Evolutionary conservation across 2,888 invertebrate genomes (phyloP).

Genomic region (Augiades crinisus): DNA sequence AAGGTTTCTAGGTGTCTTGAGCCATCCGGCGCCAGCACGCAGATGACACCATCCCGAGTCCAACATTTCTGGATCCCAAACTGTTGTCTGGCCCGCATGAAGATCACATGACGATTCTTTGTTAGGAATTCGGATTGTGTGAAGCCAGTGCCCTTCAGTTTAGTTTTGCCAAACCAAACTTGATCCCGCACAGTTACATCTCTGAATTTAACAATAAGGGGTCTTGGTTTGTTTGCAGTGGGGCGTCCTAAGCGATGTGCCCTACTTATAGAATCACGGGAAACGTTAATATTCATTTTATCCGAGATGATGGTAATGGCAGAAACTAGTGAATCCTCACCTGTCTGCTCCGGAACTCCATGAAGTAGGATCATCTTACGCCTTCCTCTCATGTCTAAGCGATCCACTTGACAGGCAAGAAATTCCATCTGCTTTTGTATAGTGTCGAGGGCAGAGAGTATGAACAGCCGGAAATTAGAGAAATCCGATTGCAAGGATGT

Average conservation of each 20-base stretch:
- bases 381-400: background rate
- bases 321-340: background rate
- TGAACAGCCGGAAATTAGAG: background rate
- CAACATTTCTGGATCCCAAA: background rate
- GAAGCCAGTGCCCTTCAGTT: background rate
- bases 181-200: background rate
- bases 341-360: background rate
- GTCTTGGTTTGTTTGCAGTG: background rate
- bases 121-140: background rate
- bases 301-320: background rate
- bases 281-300: background rate
- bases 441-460: background rate
- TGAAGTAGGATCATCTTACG: background rate
- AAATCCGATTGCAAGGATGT: background rate
- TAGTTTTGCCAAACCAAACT: background rate
- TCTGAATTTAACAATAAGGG: background rate
- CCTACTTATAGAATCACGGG: background rate
- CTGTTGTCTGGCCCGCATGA: too few species aligned
- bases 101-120: background rate
- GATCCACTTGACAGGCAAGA: background rate
- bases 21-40: background rate
- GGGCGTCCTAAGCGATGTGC: background rate
- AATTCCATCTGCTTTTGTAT: background rate
- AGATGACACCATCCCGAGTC: background rate
- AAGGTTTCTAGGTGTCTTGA: background rate